Conservation (phyloP, 1,140 invertebrate species). For the Micrasema minimum region DNA sequence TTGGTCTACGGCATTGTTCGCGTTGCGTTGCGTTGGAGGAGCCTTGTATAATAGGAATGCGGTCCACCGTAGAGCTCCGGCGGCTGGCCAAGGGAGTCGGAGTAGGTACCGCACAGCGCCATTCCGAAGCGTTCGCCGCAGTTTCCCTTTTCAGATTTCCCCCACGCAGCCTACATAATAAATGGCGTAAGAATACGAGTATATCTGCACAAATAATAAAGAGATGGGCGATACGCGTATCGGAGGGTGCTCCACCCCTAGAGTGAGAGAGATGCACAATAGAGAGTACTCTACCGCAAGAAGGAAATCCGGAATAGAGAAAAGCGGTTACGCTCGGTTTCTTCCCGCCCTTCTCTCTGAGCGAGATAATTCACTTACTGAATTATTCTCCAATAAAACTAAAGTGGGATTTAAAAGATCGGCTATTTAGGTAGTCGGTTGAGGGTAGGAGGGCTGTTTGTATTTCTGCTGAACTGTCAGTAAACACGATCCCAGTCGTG, state of each 20-base stretch:
- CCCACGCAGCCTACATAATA: constrained; percentile 51
- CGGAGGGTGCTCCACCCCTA: constrained; percentile 36
- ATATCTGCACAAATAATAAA: constrained; percentile 52
- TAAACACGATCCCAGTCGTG: constrained; percentile 37
- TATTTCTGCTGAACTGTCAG: constrained; percentile 37
- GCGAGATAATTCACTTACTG: constrained; percentile 63
- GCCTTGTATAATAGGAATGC: neutral
- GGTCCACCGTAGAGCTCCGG: constrained; percentile 7
- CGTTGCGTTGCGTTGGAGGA: neutral
- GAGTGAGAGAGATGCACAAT: constrained; percentile 4
- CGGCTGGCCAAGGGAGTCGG: neutral
- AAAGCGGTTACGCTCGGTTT: constrained; percentile 68
- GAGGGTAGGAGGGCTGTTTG: constrained; percentile 44
- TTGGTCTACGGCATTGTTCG: too few species aligned
- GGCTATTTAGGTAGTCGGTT: constrained; percentile 51
- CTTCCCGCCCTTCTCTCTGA: constrained; percentile 57
- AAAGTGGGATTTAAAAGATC: constrained; percentile 58
- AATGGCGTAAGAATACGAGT: constrained; percentile 52
- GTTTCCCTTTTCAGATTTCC: constrained; percentile 52
- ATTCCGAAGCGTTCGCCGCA: constrained; percentile 49
- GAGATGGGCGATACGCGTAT: constrained; percentile 42
- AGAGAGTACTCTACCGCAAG: constrained; percentile 59
- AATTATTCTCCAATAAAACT: constrained; percentile 68
- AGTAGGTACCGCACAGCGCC: too few species aligned
- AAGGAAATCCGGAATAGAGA: constrained; percentile 66